Conservation (phyloP, 2,888 invertebrate genomes). For the Limnephilus marmoratus region DNA sequence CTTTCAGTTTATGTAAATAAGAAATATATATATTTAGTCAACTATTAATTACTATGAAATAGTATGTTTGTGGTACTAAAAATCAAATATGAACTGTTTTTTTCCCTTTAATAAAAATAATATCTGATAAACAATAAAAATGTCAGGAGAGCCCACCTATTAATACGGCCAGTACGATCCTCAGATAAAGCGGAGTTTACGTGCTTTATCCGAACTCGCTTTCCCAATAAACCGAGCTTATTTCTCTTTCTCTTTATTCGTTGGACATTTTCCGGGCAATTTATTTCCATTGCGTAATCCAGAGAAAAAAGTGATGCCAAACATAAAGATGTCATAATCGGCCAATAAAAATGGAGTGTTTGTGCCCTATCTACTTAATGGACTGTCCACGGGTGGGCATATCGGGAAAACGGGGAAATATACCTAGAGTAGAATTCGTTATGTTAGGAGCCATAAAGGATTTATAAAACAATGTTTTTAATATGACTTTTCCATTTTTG, state of each 20-base stretch:
- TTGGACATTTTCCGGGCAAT: constrained; percentile 48
- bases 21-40: too few relatives aligned
- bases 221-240: constrained; percentile 43
- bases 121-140: background rate
- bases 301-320: constrained; percentile 59
- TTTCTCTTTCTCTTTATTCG: constrained; percentile 15
- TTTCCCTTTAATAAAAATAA: background rate
- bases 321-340: constrained; percentile 62
- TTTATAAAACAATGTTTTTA: too few relatives aligned
- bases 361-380: constrained; percentile 53
- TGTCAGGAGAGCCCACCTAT: constrained; percentile 8
- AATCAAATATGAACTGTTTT: background rate
- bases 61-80: background rate
- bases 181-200: constrained; percentile 16
- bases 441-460: background rate
- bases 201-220: constrained; percentile 41
- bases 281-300: constrained; percentile 54
- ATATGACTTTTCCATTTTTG: too few relatives aligned
- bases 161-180: background rate
- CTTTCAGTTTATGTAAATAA: too few relatives aligned
- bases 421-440: background rate
- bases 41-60: too few relatives aligned
- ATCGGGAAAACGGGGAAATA: constrained; percentile 2
- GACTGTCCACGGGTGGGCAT: background rate
- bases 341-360: constrained; percentile 58